Conservation (phyloP, 2,113 vertebrate species). For the Hippoglossus stenolepis region DNA sequence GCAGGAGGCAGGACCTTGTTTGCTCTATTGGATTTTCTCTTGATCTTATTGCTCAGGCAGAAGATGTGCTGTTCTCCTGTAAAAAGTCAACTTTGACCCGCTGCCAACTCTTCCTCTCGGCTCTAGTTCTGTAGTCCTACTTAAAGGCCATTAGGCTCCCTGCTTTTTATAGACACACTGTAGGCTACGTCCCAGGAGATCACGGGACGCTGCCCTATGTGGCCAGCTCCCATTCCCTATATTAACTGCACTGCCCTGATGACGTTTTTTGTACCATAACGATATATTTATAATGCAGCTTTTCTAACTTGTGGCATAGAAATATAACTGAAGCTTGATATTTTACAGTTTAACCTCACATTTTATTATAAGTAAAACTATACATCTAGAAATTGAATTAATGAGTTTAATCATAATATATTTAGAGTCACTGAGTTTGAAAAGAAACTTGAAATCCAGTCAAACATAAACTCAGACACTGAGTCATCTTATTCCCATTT, state of each 20-base stretch:
- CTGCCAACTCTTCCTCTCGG: conserved; percentile 58
- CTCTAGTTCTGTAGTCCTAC: conserved; percentile 67
- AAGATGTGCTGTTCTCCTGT: conserved; percentile 60
- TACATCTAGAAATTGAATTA: not conserved
- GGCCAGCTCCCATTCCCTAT: conserved; percentile 35
- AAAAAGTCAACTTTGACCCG: conserved; percentile 62
- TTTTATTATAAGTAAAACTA: too few relatives aligned
- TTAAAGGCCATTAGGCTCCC: conserved; percentile 67
- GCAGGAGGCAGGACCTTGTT: conserved; percentile 31
- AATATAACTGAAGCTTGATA: too few relatives aligned
- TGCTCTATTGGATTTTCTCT: conserved; percentile 50
- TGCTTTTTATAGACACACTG: conserved; percentile 72
- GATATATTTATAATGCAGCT: not conserved
- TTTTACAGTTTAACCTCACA: not conserved
- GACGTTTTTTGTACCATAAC: not conserved
- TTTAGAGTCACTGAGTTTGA: not conserved
- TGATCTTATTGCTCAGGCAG: conserved; percentile 37
- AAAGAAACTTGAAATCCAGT: conserved; percentile 9
- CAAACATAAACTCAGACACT: conserved; percentile 17
- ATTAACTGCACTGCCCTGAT: not conserved
- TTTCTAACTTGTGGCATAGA: not conserved
- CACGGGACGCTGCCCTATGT: conserved; percentile 36
- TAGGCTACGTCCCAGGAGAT: conserved; percentile 62
- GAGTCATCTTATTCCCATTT: conserved; percentile 27
- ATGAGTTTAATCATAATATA: not conserved